phyloP scores from a whole-genome alignment of 2,888 invertebrate species.

The Drosophila siamana region DNA sequence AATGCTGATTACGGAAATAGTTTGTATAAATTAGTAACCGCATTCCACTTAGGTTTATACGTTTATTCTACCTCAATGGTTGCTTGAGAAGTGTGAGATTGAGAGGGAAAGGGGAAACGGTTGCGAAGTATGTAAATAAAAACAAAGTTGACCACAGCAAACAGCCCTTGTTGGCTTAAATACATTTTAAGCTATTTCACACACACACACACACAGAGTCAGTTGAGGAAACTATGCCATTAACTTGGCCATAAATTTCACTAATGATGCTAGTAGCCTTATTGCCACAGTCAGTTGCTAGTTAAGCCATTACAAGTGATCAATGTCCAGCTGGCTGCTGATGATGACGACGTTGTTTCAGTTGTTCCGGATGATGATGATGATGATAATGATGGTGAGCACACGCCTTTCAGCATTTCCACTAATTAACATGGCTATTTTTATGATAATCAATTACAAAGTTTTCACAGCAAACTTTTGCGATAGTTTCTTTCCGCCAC shows the following conservation, averaged over 20 bases:
- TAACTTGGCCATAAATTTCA: constrained; percentile 59
- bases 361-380: constrained; percentile 24
- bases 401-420: constrained; percentile 31
- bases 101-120: background rate
- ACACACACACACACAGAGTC: constrained; percentile 3
- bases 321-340: constrained; percentile 34
- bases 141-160: constrained; percentile 19
- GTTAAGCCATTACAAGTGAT: constrained; percentile 35
- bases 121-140: constrained; percentile 10
- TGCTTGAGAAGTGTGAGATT: constrained; percentile 1
- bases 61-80: background rate
- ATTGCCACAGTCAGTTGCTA: constrained; percentile 1
- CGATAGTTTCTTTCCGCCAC: constrained; percentile 42
- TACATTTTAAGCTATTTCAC: constrained; percentile 46
- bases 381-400: constrained; percentile 24
- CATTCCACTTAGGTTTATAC: background rate
- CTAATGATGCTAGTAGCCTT: constrained; percentile 61
- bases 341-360: constrained; percentile 1
- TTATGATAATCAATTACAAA: constrained; percentile 78
- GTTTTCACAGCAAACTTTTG: constrained; percentile 58
- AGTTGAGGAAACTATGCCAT: constrained; percentile 61
- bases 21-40: background rate
- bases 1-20: background rate
- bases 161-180: constrained; percentile 26
- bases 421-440: constrained; percentile 73